Evolutionary conservation across 2,888 invertebrate species (phyloP).

Genomic region (Imbricaverruca yamaguchii): DNA sequence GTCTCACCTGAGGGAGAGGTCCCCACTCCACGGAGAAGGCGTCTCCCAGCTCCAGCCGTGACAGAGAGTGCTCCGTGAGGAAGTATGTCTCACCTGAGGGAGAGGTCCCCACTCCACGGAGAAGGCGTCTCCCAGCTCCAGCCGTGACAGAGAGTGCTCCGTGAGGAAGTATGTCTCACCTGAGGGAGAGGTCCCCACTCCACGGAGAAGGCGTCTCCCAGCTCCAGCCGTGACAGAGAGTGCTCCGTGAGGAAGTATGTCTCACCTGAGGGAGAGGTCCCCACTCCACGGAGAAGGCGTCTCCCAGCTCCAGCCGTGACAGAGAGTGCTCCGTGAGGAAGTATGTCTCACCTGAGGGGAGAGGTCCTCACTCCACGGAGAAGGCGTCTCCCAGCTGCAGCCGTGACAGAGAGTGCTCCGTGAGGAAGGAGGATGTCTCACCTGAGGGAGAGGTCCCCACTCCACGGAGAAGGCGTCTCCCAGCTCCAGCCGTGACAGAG

Average conservation of each 20-base stretch:
- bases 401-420: constrained; percentile 73
- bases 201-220: constrained; percentile 77
- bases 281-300: constrained; percentile 78
- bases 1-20: constrained; percentile 46
- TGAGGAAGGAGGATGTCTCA: constrained; percentile 44
- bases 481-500: constrained; percentile 76
- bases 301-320: constrained; percentile 78
- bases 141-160: constrained; percentile 72
- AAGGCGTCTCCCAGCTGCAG: constrained; percentile 85
- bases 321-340: constrained; percentile 70
- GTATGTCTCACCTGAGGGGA: neutral
- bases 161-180: constrained; percentile 47
- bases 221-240: constrained; percentile 76
- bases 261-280: constrained; percentile 54
- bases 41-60: constrained; percentile 81
- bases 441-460: constrained; percentile 63
- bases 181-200: constrained; percentile 68
- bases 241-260: constrained; percentile 58
- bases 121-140: constrained; percentile 83
- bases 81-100: neutral
- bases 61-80: constrained; percentile 72
- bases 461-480: constrained; percentile 78
- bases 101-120: constrained; percentile 82
- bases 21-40: constrained; percentile 84
- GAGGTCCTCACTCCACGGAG: constrained; percentile 82